Base-by-base conservation (phyloP, 2,888 invertebrate genomes). In the Lepidochitona cinerea region DNA sequence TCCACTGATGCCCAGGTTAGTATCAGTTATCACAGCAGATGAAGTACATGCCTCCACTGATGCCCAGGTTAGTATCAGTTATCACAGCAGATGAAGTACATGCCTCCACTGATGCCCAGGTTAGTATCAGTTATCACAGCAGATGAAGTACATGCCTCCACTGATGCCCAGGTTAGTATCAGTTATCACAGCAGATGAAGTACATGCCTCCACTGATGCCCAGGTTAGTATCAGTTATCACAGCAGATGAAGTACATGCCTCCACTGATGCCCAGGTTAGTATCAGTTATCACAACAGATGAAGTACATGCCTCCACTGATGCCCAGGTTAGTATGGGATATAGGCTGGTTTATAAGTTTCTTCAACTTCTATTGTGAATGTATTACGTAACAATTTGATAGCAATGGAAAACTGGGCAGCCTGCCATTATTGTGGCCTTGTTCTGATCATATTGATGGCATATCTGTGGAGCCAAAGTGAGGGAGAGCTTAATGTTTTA, bases 61-160 rank as follows among this genome's bases (percentile, higher is more conserved):
- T 75, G 86, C 86, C n/a, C 84, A 84, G 73, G 87, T 87, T 76
- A 74, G 73, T 87, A 9, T 83, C 81, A 37, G 83, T 88, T n/a
- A 85, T 76, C 76, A 87, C 87, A 7, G 85, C 85, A 26, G 81
- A 82, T 66, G 59, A 79, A 4, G 73, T 73, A 2, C 77, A 79
- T 70, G 85, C 86, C 37, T 83, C 84, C 35, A 87, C 86, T 32
- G 77, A 77, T 75, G 86, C 86, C n/a, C 84, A 84, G 73, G 87
- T 87, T 76, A 74, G 73, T 87, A 9, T 83, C 81, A 37, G 83
- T 88, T n/a, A 85, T 76, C 76, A 87, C 87, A 7, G 85, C 85
- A 26, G 81, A 82, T 66, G 59, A 79, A 4, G 73, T 73, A 2
- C 77, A 79, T 70, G 85, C 86, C 37, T 83, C 84, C 35, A 87